phyloP scores from a whole-genome alignment of 64 coral and sea anemone species.

The Anthopleura sola region DNA sequence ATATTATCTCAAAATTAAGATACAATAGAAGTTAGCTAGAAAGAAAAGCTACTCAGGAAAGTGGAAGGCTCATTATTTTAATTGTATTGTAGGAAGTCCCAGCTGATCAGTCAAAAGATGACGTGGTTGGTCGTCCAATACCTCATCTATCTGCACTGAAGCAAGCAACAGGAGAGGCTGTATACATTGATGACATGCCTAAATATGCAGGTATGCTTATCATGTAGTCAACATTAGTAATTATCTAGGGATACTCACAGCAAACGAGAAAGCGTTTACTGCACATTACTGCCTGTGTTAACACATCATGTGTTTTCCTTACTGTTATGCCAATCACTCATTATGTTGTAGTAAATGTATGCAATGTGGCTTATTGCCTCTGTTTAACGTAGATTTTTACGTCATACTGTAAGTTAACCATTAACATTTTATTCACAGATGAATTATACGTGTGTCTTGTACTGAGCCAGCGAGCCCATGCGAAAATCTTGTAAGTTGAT shows the following conservation, averaged over 20 bases:
- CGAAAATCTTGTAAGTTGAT: conserved; percentile 66
- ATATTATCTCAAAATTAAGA: too few species aligned
- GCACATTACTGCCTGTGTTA: too few species aligned
- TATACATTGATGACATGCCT: conserved; percentile 85
- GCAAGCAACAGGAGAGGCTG: conserved; percentile 80
- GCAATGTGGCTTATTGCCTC: too few species aligned
- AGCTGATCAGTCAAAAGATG: conserved; percentile 52
- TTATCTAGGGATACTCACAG: too few species aligned
- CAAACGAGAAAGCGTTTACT: too few species aligned
- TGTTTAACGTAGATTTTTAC: too few species aligned
- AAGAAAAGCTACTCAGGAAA: background rate
- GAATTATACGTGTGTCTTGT: conserved; percentile 51
- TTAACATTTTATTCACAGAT: conserved; percentile 18
- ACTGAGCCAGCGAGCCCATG: conserved; percentile 62
- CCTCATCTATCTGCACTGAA: conserved; percentile 73
- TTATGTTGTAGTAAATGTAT: too few species aligned
- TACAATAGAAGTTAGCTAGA: too few species aligned
- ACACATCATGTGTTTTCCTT: too few species aligned
- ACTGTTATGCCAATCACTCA: too few species aligned
- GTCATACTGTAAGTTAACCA: background rate
- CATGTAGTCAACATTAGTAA: background rate
- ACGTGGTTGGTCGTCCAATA: conserved; percentile 76
- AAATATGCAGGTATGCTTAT: conserved; percentile 47
- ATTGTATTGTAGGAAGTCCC: conserved; percentile 69
- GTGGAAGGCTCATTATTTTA: too few species aligned